A percentile compares a stretch with the other conserved stretches of the same genome.
Conservation (phyloP, 2,113 vertebrate genomes). For the Protobothrops flavoviridis region DNA sequence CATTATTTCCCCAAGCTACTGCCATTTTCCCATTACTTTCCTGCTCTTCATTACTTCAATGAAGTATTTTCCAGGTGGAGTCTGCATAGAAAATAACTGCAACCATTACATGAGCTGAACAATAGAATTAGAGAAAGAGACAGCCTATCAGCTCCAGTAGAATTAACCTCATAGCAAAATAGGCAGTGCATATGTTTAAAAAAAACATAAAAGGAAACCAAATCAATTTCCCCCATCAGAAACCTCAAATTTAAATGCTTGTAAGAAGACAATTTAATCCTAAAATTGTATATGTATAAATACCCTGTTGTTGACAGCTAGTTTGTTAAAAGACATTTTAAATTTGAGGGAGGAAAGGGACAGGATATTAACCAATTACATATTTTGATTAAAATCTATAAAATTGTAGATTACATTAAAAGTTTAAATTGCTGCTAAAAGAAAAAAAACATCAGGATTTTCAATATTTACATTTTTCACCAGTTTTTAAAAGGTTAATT, state of each 20-base stretch:
- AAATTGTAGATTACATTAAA: background rate
- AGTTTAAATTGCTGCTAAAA: conserved; percentile 55
- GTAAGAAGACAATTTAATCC: background rate
- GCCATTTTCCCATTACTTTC: background rate
- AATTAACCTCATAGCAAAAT: background rate
- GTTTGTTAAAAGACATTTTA: background rate
- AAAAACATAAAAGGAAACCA: background rate
- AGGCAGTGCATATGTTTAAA: background rate
- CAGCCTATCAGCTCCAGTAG: background rate
- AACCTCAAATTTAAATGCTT: background rate
- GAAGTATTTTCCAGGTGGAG: background rate
- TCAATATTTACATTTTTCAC: background rate
- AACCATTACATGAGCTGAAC: background rate
- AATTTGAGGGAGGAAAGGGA: background rate
- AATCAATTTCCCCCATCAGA: background rate
- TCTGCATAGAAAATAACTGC: background rate
- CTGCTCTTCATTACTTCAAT: background rate
- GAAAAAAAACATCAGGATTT: conserved; percentile 65
- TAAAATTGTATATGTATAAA: background rate
- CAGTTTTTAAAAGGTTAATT: conserved; percentile 52
- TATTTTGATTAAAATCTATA: background rate
- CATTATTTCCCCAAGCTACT: background rate
- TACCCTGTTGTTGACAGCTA: background rate
- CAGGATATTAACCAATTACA: background rate
- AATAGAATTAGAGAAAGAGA: background rate